phyloP scores from a whole-genome alignment of 2,888 invertebrate species.

The Silvanus unidentatus region DNA sequence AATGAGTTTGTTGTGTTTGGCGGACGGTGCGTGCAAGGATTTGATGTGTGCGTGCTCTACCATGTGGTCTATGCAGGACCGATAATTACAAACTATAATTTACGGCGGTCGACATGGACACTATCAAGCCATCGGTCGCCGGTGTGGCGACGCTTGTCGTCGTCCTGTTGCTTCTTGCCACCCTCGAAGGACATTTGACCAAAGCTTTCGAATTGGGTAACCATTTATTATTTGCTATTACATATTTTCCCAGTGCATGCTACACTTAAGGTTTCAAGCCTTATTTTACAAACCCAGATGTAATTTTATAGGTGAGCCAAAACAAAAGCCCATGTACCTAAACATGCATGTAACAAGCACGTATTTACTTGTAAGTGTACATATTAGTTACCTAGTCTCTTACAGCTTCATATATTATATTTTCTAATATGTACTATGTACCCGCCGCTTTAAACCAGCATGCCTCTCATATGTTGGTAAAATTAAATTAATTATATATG shows the following conservation, averaged over 20 bases:
- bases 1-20: constrained; percentile 1
- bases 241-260: no score
- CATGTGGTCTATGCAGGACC: constrained; percentile 1
- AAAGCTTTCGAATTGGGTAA: constrained; percentile 2
- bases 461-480: neutral
- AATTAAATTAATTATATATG: constrained; percentile 1
- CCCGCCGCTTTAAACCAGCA: neutral
- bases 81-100: constrained; percentile 1
- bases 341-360: no score
- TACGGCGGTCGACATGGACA: constrained; percentile 6
- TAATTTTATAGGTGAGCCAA: no score
- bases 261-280: no score
- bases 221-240: no score
- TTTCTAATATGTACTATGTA: neutral
- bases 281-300: no score
- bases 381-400: no score
- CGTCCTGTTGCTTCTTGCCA: constrained; percentile 3
- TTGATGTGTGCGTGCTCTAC: neutral
- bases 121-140: constrained; percentile 4
- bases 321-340: no score
- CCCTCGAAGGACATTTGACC: neutral
- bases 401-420: neutral
- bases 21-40: constrained; percentile 1
- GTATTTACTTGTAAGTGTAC: no score
- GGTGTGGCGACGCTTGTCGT: constrained; percentile 1